Percentiles rank a stretch among this genome's conserved stretches.
Evolutionary conservation across 2,888 invertebrate genomes (phyloP).

Genomic region (Siphlonurus alternatus): DNA sequence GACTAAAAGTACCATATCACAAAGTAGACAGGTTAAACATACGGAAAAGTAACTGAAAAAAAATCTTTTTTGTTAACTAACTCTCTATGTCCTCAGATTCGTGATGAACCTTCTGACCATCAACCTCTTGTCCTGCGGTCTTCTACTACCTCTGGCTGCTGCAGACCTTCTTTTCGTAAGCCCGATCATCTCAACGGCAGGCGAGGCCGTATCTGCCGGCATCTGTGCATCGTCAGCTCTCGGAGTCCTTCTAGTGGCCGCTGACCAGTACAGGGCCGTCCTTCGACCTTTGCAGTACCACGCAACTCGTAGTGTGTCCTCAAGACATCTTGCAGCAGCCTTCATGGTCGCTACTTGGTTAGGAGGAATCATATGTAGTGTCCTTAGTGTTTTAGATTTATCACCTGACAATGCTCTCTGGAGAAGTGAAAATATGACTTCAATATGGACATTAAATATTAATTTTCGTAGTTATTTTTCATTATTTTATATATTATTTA

Average conservation of each 20-base stretch:
- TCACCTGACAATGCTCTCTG: not conserved
- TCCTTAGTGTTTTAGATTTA: not conserved
- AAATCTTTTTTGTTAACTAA: too few relatives aligned
- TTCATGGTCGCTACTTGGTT: not conserved
- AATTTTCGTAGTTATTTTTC: not conserved
- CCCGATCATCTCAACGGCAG: slow-evolving; percentile 31
- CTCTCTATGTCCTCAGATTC: slow-evolving; percentile 35
- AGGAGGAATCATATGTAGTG: not conserved
- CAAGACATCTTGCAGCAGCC: not conserved
- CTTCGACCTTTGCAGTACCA: slow-evolving; percentile 46
- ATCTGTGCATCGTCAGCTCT: slow-evolving; percentile 40
- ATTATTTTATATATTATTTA: slow-evolving; percentile 19
- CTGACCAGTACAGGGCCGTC: slow-evolving; percentile 48
- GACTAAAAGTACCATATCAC: too few relatives aligned
- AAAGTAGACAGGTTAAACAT: too few relatives aligned
- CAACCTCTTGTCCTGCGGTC: slow-evolving; percentile 26
- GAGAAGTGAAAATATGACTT: not conserved
- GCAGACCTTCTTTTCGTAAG: slow-evolving; percentile 31
- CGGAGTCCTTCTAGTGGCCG: slow-evolving; percentile 41
- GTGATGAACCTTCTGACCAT: slow-evolving; percentile 41
- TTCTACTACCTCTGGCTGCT: slow-evolving; percentile 30
- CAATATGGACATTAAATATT: not conserved
- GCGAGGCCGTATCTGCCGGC: slow-evolving; percentile 43
- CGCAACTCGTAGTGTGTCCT: slow-evolving; percentile 18
- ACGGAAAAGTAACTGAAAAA: too few relatives aligned